These are phyloP conservation scores for Dasypolia templi DNA, from an alignment of 2,888 invertebrate genomes.

Conservation along the genomic window DNA sequence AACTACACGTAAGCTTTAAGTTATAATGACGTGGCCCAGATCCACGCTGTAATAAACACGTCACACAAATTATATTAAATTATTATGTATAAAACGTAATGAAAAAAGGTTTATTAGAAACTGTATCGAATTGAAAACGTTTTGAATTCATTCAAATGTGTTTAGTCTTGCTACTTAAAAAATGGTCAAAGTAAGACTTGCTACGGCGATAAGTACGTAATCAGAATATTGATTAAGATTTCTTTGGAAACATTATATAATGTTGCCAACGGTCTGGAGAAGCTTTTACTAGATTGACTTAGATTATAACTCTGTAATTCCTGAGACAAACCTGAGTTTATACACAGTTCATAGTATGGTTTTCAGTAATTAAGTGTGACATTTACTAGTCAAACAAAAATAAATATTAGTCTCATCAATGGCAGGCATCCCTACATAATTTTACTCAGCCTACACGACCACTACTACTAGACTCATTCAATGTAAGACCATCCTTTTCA, in stretches of 20 bases:
- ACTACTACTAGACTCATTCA: background rate
- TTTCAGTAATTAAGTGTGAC: background rate
- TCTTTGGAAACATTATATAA: slow-evolving; percentile 3
- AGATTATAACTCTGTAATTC: background rate
- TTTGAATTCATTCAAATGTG: slow-evolving; percentile 5
- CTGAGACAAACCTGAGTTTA: no score
- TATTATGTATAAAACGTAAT: background rate
- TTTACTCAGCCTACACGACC: background rate
- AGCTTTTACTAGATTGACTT: background rate
- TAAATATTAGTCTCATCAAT: background rate
- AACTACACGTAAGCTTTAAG: slow-evolving; percentile 4
- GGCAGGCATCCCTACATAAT: background rate
- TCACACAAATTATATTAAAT: background rate
- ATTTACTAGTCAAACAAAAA: background rate
- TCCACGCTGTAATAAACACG: slow-evolving; percentile 5
- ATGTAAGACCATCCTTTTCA: background rate
- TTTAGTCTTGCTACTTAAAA: slow-evolving; percentile 1
- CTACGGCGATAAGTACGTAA: slow-evolving; percentile 10
- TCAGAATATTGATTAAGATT: slow-evolving; percentile 8
- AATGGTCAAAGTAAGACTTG: slow-evolving; percentile 17
- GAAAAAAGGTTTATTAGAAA: slow-evolving; percentile 1
- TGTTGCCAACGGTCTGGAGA: slow-evolving; percentile 5
- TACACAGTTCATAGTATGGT: no score
- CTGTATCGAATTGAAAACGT: slow-evolving; percentile 15
- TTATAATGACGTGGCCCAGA: slow-evolving; percentile 9